These are phyloP conservation scores for Heliconius congener DNA, from an alignment of 1,140 invertebrate species.

Conservation along the genomic window DNA sequence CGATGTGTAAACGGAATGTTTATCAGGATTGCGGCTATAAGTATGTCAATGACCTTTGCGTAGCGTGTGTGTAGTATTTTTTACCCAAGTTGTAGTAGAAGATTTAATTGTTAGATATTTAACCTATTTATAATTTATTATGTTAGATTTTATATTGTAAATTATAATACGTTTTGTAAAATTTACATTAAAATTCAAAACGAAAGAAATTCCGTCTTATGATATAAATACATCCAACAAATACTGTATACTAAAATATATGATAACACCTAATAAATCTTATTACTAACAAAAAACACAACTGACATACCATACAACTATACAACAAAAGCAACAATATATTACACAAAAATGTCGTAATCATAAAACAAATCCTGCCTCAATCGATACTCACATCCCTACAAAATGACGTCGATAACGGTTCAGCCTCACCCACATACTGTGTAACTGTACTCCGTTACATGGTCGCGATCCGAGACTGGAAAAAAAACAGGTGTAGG, in stretches of 20 bases:
- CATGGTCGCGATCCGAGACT: slow-evolving; percentile 61
- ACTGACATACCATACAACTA: neutral
- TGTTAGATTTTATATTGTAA: too few relatives aligned
- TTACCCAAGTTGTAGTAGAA: neutral
- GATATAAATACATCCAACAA: too few relatives aligned
- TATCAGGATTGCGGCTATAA: slow-evolving; percentile 11
- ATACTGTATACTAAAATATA: too few relatives aligned
- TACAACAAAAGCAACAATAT: neutral
- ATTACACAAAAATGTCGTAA: neutral
- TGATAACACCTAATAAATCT: too few relatives aligned
- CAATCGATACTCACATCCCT: slow-evolving; percentile 46
- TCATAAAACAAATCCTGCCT: slow-evolving; percentile 16
- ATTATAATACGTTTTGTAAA: too few relatives aligned
- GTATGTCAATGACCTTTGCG: neutral
- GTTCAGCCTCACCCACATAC: slow-evolving; percentile 76
- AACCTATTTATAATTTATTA: neutral
- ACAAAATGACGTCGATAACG: slow-evolving; percentile 68
- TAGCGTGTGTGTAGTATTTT: neutral
- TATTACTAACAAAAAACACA: neutral
- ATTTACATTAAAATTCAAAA: too few relatives aligned
- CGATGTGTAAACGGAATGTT: slow-evolving; percentile 28
- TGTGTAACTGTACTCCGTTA: slow-evolving; percentile 71
- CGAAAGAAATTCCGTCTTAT: too few relatives aligned
- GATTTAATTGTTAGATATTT: neutral
- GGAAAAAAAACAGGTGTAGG: slow-evolving; percentile 48